Base-by-base conservation (phyloP, 2,797 vertebrate species). In the Chloroceryle inda region DNA sequence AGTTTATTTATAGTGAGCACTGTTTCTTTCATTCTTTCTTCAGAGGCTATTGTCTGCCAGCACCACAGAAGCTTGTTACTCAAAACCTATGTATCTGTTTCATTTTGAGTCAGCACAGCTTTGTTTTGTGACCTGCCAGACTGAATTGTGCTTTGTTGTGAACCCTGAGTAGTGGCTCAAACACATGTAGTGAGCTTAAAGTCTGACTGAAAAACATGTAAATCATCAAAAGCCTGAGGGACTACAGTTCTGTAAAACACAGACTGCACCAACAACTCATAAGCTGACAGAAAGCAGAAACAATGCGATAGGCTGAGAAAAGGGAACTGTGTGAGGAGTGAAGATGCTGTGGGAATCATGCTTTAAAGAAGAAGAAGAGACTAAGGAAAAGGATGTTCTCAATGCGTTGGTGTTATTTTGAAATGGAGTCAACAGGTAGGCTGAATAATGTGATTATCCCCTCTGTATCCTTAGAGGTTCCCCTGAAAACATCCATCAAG, bases 51-150 rank as follows among this genome's bases (percentile, higher is more conserved):
- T 68, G 6, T 42, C 33, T 82, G 33, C 10, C 33, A 68, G 37
- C 11, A 69, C 22, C 58, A 50, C 19, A 49, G 78, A 89, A 37
- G 10, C 27, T 35, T 45, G 56, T 73, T 81, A 45, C 49, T 81
- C 38, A 71, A 77, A 86, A 38, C 11, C 7, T 49, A 8, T 5
- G 6, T 18, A 4, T 4, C 9, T 3, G 11, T 23, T 73, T 75
- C 5, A 2, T 84, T 81, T 67, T 0, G 0, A 8, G 5, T 42
- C 47, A 31, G 21, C 0, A 0, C 1, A 3, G 27, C 69, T 64
- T 52, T 76, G 22, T 15, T 69, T 77, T 59, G 35, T 74, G 27
- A 38, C 19, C 19, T 38, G n/a, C 9, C 44, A 19, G 24, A 10
- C 22, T 29, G 77, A 78, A 14, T 9, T 64, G 16, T 6, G 13